Evolutionary conservation across 64 coral and sea anemone genomes (phyloP), one percentile per base, ranked within the genome.

Genomic region (Stichodactyla mertensii): DNA sequence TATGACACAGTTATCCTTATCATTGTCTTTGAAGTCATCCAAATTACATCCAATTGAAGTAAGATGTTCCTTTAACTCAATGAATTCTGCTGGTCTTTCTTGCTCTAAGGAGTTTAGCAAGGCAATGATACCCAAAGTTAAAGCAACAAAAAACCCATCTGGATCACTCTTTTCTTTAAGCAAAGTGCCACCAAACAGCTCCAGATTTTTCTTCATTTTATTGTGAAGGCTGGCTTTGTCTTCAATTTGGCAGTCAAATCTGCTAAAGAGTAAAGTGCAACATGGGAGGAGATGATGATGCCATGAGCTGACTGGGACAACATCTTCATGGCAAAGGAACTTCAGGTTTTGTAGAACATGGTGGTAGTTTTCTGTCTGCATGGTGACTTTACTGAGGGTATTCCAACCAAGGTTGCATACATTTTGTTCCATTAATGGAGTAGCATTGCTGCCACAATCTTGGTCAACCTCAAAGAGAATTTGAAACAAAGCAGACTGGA

Each of bases 81-180:
- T 15, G 15, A 36, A 22, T 11, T 85, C 83, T 87, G 90, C 54
- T 51, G 79, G 54, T 55, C 64, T 82, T 79, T 87, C 84, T 53
- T 71, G 55, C 85, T 82, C 64, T 51, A 87, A 74, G 87, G 77
- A 82, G 45, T 54, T 66, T 12, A 92, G 45, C 15, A 92, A 82
- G 54, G 77, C 78, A 77, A 87, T 67, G 27, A 92, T 77, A 16
- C 86, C 80, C 24, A 70, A 86, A n/a, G 77, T 74, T 52, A 92
- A 64, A 74, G 90, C 90, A 58, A 79, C 82, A 31, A 92, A 92
- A 55, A 92, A 92, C 31, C 90, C 90, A 82, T 92, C 90, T 70
- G 85, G 13, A 78, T 79, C n/a, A 82, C 77, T 74, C 66, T 86
- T 58, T 59, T 92, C 51, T 12, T 20, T 81, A 5, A 55, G 13